Evolutionary conservation across 1,140 invertebrate species (phyloP).

Genomic region (Saccostrea glomerata): DNA sequence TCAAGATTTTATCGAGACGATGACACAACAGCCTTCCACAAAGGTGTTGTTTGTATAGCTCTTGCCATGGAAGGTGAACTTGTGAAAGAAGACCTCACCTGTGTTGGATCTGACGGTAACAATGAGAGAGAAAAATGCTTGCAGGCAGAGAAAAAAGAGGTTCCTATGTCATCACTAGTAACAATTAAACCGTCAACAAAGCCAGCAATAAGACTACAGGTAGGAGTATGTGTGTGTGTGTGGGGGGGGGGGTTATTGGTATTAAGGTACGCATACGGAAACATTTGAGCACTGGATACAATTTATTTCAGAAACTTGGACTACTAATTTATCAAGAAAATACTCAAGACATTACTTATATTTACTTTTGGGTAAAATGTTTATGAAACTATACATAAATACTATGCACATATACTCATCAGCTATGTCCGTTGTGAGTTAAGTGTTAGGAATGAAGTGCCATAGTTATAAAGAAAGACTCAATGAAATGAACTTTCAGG

Average conservation of each 20-base stretch:
- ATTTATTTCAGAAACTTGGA: too few species aligned
- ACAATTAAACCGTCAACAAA: constrained; percentile 11
- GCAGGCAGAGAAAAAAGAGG: not conserved
- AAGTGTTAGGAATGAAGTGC: too few species aligned
- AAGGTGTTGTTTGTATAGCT: not conserved
- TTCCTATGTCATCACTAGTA: not conserved
- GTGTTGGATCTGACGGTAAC: not conserved
- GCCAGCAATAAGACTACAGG: not conserved
- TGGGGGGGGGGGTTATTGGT: not conserved
- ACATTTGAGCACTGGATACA: too few species aligned
- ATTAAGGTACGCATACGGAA: too few species aligned
- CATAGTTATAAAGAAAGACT: too few species aligned
- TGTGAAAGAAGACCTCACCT: not conserved
- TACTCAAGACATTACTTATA: too few species aligned
- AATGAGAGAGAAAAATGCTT: not conserved
- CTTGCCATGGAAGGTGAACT: not conserved
- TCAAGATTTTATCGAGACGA: not conserved
- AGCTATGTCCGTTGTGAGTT: too few species aligned
- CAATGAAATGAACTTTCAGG: not conserved
- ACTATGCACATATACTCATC: too few species aligned
- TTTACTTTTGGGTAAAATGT: too few species aligned
- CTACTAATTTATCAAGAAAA: too few species aligned
- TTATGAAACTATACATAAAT: too few species aligned
- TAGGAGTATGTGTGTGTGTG: not conserved
- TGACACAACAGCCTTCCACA: not conserved